These are phyloP conservation scores for Myrmophylax atrothorax DNA, from an alignment of 2,113 vertebrate species.

Conservation along the genomic window DNA sequence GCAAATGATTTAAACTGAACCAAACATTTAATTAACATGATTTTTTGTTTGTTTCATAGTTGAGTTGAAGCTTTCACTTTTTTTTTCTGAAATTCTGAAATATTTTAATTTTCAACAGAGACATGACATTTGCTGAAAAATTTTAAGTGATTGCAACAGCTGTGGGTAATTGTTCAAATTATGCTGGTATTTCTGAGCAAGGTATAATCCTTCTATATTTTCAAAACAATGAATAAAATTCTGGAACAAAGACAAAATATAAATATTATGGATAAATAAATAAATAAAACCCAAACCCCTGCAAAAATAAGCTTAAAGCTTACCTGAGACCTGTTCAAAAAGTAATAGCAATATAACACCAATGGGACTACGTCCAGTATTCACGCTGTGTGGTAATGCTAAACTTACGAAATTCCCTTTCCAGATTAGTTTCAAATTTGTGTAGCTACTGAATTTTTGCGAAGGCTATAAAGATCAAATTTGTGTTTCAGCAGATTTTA, in stretches of 20 bases:
- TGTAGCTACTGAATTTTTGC: neutral
- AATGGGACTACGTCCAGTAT: neutral
- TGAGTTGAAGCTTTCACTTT: neutral
- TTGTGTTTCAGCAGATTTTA: neutral
- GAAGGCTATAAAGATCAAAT: neutral
- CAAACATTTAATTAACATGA: neutral
- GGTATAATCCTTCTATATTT: neutral
- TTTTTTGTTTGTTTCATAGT: neutral
- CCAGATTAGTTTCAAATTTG: neutral
- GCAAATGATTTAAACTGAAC: neutral
- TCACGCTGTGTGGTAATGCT: neutral
- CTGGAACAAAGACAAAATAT: neutral
- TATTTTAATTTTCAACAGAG: neutral
- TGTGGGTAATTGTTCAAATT: neutral
- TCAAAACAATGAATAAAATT: neutral
- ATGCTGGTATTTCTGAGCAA: neutral
- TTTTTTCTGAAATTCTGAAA: neutral
- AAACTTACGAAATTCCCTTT: neutral
- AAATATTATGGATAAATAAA: neutral
- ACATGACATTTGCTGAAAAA: neutral
- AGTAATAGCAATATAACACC: neutral
- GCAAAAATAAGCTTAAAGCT: neutral
- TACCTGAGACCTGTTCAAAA: neutral
- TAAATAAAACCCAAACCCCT: rapidly evolving
- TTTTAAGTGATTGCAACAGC: neutral